phyloP scores from a whole-genome alignment of 2,888 invertebrate genomes.

The Fabriciana adippe region DNA sequence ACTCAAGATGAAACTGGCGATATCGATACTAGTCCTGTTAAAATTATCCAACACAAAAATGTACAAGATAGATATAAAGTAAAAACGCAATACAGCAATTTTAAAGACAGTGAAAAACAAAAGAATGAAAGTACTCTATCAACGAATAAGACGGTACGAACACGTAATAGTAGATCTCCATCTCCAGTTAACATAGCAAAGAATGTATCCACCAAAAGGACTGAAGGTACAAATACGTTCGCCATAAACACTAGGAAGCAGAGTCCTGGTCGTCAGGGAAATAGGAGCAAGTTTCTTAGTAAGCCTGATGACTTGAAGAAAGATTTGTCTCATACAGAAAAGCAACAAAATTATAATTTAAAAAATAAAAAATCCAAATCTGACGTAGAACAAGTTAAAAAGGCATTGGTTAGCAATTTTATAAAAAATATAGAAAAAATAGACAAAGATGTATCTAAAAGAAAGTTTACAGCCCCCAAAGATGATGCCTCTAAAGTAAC shows the following conservation, averaged over 20 bases:
- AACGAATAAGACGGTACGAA: not conserved
- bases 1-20: slow-evolving; percentile 47
- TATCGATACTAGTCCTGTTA: slow-evolving; percentile 40
- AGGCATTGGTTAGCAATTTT: slow-evolving; percentile 56
- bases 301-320: slow-evolving; percentile 23
- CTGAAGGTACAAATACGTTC: slow-evolving; percentile 31
- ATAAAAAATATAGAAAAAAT: slow-evolving; percentile 51
- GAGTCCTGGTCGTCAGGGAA: slow-evolving; percentile 13
- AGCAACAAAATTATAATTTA: slow-evolving; percentile 19
- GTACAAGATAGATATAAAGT: slow-evolving; percentile 23
- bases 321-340: slow-evolving; percentile 4
- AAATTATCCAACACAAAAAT: slow-evolving; percentile 37
- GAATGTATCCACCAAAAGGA: slow-evolving; percentile 31
- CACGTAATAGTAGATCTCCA: slow-evolving; percentile 36
- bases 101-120: slow-evolving; percentile 3
- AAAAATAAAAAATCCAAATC: slow-evolving; percentile 33
- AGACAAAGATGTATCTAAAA: slow-evolving; percentile 40
- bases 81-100: not conserved
- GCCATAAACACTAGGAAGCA: slow-evolving; percentile 22
- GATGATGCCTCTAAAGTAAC: slow-evolving; percentile 55
- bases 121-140: not conserved
- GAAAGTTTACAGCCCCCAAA: slow-evolving; percentile 40
- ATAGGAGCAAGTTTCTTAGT: slow-evolving; percentile 15
- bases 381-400: slow-evolving; percentile 56
- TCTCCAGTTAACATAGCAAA: slow-evolving; percentile 34